These are phyloP conservation scores for Zaprionus ornatus DNA, from an alignment of 1,140 invertebrate species.

Conservation along the genomic window DNA sequence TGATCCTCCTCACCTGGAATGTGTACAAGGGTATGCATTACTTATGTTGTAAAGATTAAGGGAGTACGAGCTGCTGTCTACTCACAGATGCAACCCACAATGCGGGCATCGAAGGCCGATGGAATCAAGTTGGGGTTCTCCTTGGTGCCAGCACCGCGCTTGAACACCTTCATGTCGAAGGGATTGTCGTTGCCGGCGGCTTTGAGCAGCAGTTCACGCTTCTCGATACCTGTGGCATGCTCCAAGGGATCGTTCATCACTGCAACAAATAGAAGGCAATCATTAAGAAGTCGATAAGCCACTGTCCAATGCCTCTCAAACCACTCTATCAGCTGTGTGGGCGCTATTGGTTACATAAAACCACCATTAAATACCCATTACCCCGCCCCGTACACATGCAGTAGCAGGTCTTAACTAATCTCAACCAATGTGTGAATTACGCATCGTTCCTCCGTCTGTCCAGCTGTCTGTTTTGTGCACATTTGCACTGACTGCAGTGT, in stretches of 20 bases:
- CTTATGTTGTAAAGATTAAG: neutral
- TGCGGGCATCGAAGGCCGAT: constrained; percentile 93
- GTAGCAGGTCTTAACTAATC: constrained; percentile 1
- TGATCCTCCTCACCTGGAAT: constrained; percentile 92
- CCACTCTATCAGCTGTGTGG: constrained; percentile 23
- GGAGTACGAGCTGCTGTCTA: constrained; percentile 21
- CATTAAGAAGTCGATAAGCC: constrained; percentile 46
- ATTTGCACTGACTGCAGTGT: constrained; percentile 54
- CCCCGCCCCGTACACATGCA: neutral
- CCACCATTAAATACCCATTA: constrained; percentile 1
- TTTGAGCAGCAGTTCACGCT: constrained; percentile 93
- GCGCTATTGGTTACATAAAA: constrained; percentile 58
- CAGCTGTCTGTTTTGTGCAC: constrained; percentile 7
- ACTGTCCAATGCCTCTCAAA: neutral
- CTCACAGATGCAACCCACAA: constrained; percentile 97
- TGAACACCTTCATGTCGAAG: constrained; percentile 92
- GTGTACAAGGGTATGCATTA: neutral
- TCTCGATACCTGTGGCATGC: constrained; percentile 96
- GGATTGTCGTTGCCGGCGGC: constrained; percentile 95
- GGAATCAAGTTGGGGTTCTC: constrained; percentile 95
- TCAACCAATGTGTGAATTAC: constrained; percentile 42
- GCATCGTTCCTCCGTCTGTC: constrained; percentile 2
- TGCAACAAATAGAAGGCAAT: constrained; percentile 73
- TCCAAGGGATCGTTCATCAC: constrained; percentile 94
- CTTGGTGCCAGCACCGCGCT: constrained; percentile 92